Percentiles rank a stretch among this genome's conserved stretches.
Conservation (phyloP, 2,888 invertebrate species). For the Penaeus monodon region DNA sequence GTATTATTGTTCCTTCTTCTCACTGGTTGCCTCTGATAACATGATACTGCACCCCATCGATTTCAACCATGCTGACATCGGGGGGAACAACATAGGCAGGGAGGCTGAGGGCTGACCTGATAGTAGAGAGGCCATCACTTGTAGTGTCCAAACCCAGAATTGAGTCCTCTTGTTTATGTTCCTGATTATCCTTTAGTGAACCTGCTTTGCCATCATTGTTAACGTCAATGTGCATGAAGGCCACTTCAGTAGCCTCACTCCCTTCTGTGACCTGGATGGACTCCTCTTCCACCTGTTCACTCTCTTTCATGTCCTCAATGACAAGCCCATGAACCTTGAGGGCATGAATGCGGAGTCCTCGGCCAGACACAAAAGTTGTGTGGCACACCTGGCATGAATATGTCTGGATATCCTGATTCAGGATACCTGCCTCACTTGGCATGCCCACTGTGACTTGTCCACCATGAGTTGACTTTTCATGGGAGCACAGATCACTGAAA, state of each 20-base stretch:
- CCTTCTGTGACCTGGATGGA: conserved; percentile 26
- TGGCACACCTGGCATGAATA: conserved; percentile 31
- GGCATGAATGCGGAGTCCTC: conserved; percentile 18
- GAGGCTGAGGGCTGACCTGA: conserved; percentile 35
- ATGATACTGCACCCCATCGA: conserved; percentile 52
- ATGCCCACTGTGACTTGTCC: background rate
- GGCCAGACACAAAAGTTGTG: background rate
- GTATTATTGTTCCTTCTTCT: background rate
- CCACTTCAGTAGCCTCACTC: background rate
- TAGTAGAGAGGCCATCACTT: background rate
- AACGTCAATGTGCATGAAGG: conserved; percentile 27
- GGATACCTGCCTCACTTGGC: background rate
- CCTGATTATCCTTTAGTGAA: no score
- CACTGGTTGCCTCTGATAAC: conserved; percentile 36
- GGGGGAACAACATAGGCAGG: conserved; percentile 48
- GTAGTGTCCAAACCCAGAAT: no score
- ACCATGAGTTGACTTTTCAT: conserved; percentile 1
- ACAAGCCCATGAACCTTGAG: conserved; percentile 13
- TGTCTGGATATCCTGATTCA: background rate
- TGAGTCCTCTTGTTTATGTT: no score
- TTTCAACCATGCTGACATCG: conserved; percentile 41
- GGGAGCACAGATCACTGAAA: no score
- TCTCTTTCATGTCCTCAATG: background rate
- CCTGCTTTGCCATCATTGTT: conserved; percentile 4
- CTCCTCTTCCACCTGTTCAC: conserved; percentile 12